Evolutionary conservation across 2,888 invertebrate species (phyloP).

Genomic region (Oasisia sp.): DNA sequence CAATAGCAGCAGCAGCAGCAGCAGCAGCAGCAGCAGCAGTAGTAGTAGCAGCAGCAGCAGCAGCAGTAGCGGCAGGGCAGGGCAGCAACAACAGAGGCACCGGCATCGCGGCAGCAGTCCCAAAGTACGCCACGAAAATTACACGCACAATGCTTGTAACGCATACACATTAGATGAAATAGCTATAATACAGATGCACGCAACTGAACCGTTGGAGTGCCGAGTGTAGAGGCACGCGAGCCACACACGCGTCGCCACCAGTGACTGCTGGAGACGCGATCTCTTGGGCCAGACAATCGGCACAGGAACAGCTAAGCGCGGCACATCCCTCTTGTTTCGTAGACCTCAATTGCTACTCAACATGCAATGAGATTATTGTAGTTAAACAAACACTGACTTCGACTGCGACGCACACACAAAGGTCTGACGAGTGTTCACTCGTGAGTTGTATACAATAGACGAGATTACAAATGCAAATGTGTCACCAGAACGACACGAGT

Average conservation of each 20-base stretch:
- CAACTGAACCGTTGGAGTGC: neutral
- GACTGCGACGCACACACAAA: neutral
- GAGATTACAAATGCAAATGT: constrained; percentile 8
- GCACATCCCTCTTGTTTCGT: neutral
- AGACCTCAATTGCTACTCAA: neutral
- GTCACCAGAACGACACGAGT: neutral
- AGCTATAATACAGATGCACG: neutral
- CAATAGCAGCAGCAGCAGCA: neutral
- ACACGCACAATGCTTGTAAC: neutral
- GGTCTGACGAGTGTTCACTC: neutral
- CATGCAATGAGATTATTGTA: neutral
- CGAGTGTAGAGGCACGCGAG: neutral
- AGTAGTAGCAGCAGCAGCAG: constrained; percentile 64
- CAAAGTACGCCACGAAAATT: no score
- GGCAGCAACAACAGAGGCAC: constrained; percentile 31
- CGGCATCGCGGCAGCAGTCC: constrained; percentile 25
- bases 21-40: neutral
- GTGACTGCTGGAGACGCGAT: neutral
- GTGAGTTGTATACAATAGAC: constrained; percentile 1
- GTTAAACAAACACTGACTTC: neutral
- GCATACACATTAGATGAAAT: neutral
- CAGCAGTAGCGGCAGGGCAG: neutral
- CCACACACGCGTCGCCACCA: neutral
- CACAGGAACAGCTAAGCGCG: neutral
- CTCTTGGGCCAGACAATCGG: neutral